Conservation (phyloP, 2,888 invertebrate genomes). For the Fabriciana adippe region DNA sequence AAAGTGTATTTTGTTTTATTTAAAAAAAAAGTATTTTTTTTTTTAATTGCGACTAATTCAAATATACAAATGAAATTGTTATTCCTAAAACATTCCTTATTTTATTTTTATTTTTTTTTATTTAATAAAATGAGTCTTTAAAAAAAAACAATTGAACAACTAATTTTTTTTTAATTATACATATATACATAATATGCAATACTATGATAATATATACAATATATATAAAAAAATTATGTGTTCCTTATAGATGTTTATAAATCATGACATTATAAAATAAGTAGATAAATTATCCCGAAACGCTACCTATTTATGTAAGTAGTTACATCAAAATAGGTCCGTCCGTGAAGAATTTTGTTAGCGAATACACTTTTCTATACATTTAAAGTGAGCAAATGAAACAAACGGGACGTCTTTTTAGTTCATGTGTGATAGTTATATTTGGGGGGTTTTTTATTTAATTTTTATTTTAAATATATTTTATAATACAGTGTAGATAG, state of each 20-base stretch:
- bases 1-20: not conserved
- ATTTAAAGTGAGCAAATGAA: not conserved
- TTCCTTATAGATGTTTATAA: not conserved
- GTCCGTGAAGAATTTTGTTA: constrained; percentile 19
- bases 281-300: constrained; percentile 22
- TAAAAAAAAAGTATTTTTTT: not conserved
- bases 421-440: constrained; percentile 7
- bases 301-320: constrained; percentile 28
- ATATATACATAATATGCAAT: constrained; percentile 4
- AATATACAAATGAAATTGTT: not conserved
- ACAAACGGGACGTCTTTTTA: constrained; percentile 5
- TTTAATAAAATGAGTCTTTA: not conserved
- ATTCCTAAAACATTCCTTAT: not conserved
- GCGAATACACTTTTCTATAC: not conserved
- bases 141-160: constrained; percentile 8
- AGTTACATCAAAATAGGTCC: constrained; percentile 33
- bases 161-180: constrained; percentile 3
- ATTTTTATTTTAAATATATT: constrained; percentile 4
- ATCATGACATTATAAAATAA: constrained; percentile 19
- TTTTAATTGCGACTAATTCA: not conserved
- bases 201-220: not conserved
- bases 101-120: too few species aligned
- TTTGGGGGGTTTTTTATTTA: not conserved
- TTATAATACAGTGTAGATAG: not conserved
- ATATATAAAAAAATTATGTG: not conserved